Evolutionary conservation across 2,888 invertebrate genomes (phyloP).

Genomic region (Andrena trimmerana): DNA sequence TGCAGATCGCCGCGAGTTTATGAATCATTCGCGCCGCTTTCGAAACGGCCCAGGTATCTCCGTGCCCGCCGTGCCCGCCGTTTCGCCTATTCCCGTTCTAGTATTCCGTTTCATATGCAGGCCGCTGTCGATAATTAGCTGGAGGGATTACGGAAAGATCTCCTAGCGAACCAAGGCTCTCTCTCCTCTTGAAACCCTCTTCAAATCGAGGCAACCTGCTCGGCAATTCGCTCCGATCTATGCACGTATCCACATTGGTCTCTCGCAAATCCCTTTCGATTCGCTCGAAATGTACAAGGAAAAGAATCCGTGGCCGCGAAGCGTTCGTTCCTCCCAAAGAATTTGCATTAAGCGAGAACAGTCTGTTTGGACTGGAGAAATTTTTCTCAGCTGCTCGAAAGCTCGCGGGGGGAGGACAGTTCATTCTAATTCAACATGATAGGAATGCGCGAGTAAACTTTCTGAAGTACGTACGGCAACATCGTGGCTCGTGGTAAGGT

Average conservation of each 20-base stretch:
- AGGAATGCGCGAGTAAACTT: conserved; percentile 55
- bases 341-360: conserved; percentile 40
- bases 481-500: conserved; percentile 57
- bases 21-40: conserved; percentile 64
- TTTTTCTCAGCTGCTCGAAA: conserved; percentile 18
- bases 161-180: too few relatives aligned
- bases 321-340: neutral
- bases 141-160: neutral
- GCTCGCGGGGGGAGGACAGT: conserved; percentile 15
- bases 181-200: too few relatives aligned
- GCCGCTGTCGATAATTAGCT: conserved; percentile 10
- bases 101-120: neutral
- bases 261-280: neutral
- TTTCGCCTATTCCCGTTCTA: neutral
- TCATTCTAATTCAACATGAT: conserved; percentile 48
- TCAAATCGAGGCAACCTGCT: too few relatives aligned
- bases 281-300: neutral
- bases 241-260: neutral
- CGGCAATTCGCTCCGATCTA: neutral
- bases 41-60: conserved; percentile 29
- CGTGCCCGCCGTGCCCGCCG: neutral
- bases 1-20: conserved; percentile 58
- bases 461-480: conserved; percentile 50
- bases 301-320: neutral
- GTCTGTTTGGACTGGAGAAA: conserved; percentile 4